Evolutionary conservation across 2,113 vertebrate species (phyloP).

Genomic region (Eulemur rufifrons): DNA sequence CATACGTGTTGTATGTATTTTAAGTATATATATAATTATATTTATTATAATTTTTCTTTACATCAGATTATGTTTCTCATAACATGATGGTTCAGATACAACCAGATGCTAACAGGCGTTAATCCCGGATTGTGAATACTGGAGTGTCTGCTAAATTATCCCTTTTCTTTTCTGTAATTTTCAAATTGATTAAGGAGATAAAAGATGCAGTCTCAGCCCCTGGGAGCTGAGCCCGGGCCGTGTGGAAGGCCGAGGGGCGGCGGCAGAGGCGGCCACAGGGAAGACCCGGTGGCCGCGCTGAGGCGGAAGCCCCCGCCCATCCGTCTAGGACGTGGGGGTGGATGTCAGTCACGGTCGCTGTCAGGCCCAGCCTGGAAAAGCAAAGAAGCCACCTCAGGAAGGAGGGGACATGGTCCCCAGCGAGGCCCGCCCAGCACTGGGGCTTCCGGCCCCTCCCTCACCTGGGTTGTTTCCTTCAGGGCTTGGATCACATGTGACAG

Average conservation of each 20-base stretch:
- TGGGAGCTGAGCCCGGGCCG: neutral
- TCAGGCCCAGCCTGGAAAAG: neutral
- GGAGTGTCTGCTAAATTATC: neutral
- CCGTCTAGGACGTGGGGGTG: neutral
- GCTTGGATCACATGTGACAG: accelerated
- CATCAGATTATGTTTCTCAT: neutral
- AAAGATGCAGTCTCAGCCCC: neutral
- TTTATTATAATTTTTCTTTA: neutral
- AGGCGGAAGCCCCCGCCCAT: neutral
- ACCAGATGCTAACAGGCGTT: neutral
- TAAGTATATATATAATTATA: neutral
- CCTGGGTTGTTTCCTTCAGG: neutral
- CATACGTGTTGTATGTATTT: neutral
- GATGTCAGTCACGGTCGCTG: too few species aligned
- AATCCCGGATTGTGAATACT: neutral
- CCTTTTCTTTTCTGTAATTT: neutral
- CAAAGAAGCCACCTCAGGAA: neutral
- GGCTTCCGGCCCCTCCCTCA: too few species aligned
- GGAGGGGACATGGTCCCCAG: too few species aligned
- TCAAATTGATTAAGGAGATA: neutral
- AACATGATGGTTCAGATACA: neutral
- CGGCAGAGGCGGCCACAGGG: too few species aligned
- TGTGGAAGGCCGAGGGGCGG: neutral
- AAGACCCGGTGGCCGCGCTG: neutral
- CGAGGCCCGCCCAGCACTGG: too few species aligned